Evolutionary conservation across 1,140 invertebrate genomes (phyloP).

Genomic region (Hylyphantes graminicola): DNA sequence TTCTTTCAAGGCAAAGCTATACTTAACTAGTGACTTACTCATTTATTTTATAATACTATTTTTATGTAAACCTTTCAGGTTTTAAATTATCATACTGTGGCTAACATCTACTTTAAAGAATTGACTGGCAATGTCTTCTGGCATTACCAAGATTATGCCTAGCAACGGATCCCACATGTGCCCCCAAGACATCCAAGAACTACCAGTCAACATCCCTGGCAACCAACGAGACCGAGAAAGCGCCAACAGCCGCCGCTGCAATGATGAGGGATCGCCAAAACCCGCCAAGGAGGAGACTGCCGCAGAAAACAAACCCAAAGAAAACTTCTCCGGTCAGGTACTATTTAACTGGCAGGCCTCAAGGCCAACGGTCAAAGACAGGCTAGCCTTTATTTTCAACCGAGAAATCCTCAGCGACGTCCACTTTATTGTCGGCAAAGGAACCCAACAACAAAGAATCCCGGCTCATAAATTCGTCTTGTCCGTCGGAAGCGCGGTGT

Average conservation of each 20-base stretch:
- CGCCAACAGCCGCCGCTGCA: constrained; percentile 16
- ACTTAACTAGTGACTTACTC: too few species aligned
- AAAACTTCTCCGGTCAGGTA: constrained; percentile 57
- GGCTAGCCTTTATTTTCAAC: constrained; percentile 83
- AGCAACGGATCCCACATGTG: constrained; percentile 56
- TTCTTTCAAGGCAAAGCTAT: too few species aligned
- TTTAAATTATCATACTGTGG: too few species aligned
- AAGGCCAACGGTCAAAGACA: constrained; percentile 80
- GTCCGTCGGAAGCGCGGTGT: constrained; percentile 84
- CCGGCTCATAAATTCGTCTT: constrained; percentile 88
- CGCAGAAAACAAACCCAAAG: neutral
- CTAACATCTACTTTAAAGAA: neutral
- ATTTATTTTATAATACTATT: too few species aligned
- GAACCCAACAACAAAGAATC: constrained; percentile 77
- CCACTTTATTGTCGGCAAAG: constrained; percentile 80
- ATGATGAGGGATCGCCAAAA: constrained; percentile 10
- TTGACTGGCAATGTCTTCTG: constrained; percentile 43
- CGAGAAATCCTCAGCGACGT: constrained; percentile 85
- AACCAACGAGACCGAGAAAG: constrained; percentile 57
- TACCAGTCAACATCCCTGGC: constrained; percentile 58
- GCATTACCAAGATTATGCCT: constrained; percentile 30
- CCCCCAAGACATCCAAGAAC: constrained; percentile 43
- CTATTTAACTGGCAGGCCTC: constrained; percentile 71
- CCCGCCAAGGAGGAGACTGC: neutral
- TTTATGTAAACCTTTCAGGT: too few species aligned